Conservation (phyloP, 2,113 vertebrate genomes). For the Prionailurus bengalensis region DNA sequence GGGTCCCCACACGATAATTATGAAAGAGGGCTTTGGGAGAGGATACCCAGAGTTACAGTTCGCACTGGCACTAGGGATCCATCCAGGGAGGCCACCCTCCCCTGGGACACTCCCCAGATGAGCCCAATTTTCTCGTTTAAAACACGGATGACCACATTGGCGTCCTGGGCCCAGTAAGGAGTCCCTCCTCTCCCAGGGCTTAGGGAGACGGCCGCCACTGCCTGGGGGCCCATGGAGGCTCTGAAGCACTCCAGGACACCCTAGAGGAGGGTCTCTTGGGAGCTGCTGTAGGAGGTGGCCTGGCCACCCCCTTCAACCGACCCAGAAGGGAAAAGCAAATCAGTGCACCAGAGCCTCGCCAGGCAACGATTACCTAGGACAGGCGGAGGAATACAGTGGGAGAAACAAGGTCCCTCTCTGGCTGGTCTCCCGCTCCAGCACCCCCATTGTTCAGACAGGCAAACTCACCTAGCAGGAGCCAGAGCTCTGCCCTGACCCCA, state of each 20-base stretch:
- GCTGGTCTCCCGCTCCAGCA: not conserved
- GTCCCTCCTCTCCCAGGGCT: rapidly evolving
- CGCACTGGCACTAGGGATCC: not conserved
- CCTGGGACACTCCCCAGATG: rapidly evolving
- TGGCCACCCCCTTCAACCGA: not conserved
- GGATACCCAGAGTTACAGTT: not conserved
- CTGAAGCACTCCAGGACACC: not conserved
- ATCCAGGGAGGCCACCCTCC: rapidly evolving
- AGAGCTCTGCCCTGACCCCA: not conserved
- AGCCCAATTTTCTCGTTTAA: not conserved
- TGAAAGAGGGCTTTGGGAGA: not conserved
- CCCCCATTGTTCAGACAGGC: rapidly evolving
- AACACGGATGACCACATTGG: not conserved
- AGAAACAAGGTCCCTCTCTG: not conserved
- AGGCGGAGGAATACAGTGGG: rapidly evolving
- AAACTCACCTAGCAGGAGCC: not conserved
- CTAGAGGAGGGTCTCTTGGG: not conserved
- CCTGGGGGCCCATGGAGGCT: not conserved
- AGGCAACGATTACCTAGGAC: too few relatives aligned
- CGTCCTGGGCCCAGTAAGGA: not conserved
- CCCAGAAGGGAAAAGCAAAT: not conserved
- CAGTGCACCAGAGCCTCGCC: not conserved
- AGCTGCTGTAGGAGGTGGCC: not conserved
- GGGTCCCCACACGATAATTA: rapidly evolving
- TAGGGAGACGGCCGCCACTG: too few relatives aligned